Evolutionary conservation across 2,888 invertebrate genomes (phyloP), one percentile per base, ranked within the genome.

Genomic region (Eupeodes luniger): DNA sequence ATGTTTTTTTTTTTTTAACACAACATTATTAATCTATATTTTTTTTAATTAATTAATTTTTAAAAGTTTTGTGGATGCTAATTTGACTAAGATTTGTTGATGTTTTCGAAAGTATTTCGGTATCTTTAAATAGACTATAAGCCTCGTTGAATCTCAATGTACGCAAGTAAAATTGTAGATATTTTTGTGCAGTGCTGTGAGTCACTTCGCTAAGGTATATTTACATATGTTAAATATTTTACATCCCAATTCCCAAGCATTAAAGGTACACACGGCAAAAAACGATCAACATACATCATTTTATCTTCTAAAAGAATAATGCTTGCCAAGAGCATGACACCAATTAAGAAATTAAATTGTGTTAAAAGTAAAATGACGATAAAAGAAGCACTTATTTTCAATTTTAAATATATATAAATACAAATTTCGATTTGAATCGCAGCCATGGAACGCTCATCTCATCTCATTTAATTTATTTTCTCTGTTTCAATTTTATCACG

Each of bases 391-490:
- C 34, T 14, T 40, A 7, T 40, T 40, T 59, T 59, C 19, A 19
- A 19, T 44, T 64, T 19, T 11, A 64, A 19, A 47, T 62, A 40
- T 40, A 6, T 36, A 40, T 9, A 40, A 3, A 40, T 40, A 40
- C 40, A 62, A 44, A 64, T 3, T 27, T 19, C 44, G 19, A 64
- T 19, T 44, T 64, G 16, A 12, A 16, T 44, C 19, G 44, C 44
- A 44, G 19, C 12, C 40, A 27, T 12, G 11, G 10, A 59, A 9
- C 40, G 40, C 40, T 14, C 16, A 19, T 51, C 40, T 62, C n/a
- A 61, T 62, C 40, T 62, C 16, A 62, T 44, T 62, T 62, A 44
- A 27, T 27, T 36, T 47, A 19, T 67, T 49, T 67, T 5, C 19
- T 44, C 5, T 51, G 4, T 34, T 67, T 51, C 36, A 0, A 36